Percentiles rank a stretch among this genome's conserved stretches.
Conservation (phyloP, 2,113 vertebrate genomes). For the Otis tarda region DNA sequence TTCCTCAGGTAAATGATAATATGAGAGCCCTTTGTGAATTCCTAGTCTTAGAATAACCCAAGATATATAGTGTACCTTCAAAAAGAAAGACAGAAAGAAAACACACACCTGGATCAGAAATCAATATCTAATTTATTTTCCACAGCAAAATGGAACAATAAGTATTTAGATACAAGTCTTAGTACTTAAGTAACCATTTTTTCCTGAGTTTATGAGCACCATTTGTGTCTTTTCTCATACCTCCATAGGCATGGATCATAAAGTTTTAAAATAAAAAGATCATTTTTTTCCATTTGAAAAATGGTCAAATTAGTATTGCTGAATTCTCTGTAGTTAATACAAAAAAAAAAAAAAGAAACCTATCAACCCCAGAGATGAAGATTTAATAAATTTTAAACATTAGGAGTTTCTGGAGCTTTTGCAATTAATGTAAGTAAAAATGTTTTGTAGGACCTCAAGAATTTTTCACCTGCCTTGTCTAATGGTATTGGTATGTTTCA, state of each 20-base stretch:
- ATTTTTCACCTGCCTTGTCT: not conserved
- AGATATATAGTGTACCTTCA: not conserved
- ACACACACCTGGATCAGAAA: not conserved
- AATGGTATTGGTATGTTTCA: not conserved
- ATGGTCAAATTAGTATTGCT: not conserved
- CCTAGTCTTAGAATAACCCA: not conserved
- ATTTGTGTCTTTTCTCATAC: not conserved
- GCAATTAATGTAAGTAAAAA: not conserved
- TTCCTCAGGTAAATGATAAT: not conserved
- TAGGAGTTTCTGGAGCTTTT: not conserved
- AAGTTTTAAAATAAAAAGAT: not conserved
- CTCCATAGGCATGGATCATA: accelerated
- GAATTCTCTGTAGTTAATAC: not conserved
- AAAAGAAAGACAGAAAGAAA: not conserved
- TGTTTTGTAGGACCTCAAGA: not conserved
- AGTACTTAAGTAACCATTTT: not conserved
- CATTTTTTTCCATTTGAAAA: not conserved
- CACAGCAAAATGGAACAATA: not conserved
- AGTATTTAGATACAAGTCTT: not conserved
- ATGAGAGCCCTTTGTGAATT: not conserved
- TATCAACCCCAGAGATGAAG: not conserved
- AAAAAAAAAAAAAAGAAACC: not conserved
- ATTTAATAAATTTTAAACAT: not conserved
- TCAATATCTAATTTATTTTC: not conserved
- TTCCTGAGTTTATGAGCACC: not conserved